A percentile compares a stretch with the other conserved stretches of the same genome.
Evolutionary conservation across 2,888 invertebrate genomes (phyloP).

Genomic region (Hypomecis punctinalis): DNA sequence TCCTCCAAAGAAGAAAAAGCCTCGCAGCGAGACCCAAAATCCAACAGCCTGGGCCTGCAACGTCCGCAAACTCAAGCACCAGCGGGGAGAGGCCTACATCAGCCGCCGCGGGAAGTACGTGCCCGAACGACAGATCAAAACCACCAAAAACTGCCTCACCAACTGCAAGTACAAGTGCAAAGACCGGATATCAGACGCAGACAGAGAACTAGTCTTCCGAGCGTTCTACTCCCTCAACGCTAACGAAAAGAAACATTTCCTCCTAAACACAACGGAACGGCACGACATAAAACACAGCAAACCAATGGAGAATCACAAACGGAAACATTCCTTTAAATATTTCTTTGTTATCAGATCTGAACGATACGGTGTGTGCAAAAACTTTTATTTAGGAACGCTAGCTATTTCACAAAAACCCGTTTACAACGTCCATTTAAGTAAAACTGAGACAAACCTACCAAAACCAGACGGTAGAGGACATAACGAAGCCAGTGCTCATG

Average conservation of each 20-base stretch:
- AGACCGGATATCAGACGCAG: conserved; percentile 68
- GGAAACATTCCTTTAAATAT: conserved; percentile 75
- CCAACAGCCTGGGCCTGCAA: conserved; percentile 78
- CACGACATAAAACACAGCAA: conserved; percentile 62
- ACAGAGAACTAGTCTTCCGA: conserved; percentile 74
- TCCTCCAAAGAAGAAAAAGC: conserved; percentile 50
- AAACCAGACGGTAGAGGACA: conserved; percentile 77
- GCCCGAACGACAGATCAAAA: conserved; percentile 67
- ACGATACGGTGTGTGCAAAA: conserved; percentile 72
- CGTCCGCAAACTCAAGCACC: conserved; percentile 73
- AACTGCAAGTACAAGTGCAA: conserved; percentile 76
- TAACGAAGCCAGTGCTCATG: conserved; percentile 68
- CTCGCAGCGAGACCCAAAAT: conserved; percentile 62
- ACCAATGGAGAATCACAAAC: conserved; percentile 53
- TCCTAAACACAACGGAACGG: conserved; percentile 76
- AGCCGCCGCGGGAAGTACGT: conserved; percentile 74
- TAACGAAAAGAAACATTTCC: conserved; percentile 76
- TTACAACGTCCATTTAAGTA: conserved; percentile 76
- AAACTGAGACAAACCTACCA: conserved; percentile 75
- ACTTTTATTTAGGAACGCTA: conserved; percentile 77
- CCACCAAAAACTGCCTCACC: conserved; percentile 73
- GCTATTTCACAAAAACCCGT: conserved; percentile 79
- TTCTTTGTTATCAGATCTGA: conserved; percentile 71
- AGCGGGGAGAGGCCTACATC: conserved; percentile 76
- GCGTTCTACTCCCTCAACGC: conserved; percentile 74